Evolutionary conservation across 2,113 vertebrate species (phyloP).

Genomic region (Channa maculata): DNA sequence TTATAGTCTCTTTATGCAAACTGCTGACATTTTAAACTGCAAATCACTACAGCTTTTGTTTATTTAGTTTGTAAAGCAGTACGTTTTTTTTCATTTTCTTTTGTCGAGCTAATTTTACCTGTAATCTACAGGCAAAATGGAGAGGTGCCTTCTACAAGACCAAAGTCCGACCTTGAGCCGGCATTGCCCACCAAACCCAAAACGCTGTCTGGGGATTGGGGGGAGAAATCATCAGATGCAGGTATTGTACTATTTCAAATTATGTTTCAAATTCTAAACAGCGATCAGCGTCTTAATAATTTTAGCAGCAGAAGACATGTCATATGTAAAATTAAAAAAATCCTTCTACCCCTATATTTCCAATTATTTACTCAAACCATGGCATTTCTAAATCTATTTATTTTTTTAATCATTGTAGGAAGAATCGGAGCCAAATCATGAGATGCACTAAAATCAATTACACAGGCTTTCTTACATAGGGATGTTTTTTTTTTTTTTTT

Average conservation of each 20-base stretch:
- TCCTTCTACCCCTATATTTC: too few relatives aligned
- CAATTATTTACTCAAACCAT: too few relatives aligned
- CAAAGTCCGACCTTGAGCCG: slow-evolving; percentile 90
- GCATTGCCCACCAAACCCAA: slow-evolving; percentile 87
- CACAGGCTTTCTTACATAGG: too few relatives aligned
- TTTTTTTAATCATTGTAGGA: too few relatives aligned
- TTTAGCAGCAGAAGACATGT: too few relatives aligned
- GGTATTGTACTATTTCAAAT: slow-evolving; percentile 43
- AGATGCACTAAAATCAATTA: too few relatives aligned
- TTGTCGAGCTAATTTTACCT: background rate
- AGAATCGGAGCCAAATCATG: too few relatives aligned
- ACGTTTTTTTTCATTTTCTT: background rate
- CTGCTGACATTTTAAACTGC: background rate
- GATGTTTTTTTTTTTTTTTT: too few relatives aligned
- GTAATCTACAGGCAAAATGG: slow-evolving; percentile 89
- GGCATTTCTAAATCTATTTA: too few relatives aligned
- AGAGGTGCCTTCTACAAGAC: slow-evolving; percentile 86
- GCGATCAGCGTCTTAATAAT: background rate
- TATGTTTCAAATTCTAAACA: background rate
- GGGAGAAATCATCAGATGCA: slow-evolving; percentile 73
- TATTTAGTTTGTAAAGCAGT: background rate
- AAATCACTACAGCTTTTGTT: background rate
- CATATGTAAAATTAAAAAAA: too few relatives aligned
- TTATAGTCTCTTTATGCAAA: background rate
- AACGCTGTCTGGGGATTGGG: slow-evolving; percentile 80